Percentiles rank a stretch among this genome's conserved stretches.
phyloP scores from a whole-genome alignment of 2,113 vertebrate species.

The Bubalus kerabau region DNA sequence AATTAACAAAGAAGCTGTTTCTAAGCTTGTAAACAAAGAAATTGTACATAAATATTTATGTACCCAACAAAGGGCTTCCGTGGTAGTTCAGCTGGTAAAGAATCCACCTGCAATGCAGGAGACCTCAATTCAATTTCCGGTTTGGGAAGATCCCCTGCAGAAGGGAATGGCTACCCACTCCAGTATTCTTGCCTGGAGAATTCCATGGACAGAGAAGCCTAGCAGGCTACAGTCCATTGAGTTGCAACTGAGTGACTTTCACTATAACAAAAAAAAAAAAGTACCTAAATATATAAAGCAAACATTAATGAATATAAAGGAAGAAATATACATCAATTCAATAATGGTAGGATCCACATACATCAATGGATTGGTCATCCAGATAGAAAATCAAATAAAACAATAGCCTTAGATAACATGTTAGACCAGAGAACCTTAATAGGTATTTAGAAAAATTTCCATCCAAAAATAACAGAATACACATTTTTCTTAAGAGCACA shows the following conservation, averaged over 20 bases:
- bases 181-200: not conserved
- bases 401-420: not conserved
- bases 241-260: not conserved
- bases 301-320: not conserved
- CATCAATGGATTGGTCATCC: not conserved
- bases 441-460: not conserved
- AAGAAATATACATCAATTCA: not conserved
- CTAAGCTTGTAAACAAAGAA: not conserved
- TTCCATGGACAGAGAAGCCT: not conserved
- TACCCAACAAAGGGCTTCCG: not conserved
- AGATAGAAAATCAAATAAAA: not conserved
- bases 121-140: fast-evolving
- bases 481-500: not conserved
- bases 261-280: not conserved
- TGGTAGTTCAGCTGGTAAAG: not conserved
- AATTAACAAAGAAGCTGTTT: not conserved
- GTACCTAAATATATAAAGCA: not conserved
- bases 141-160: not conserved
- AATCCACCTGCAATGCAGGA: not conserved
- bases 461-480: not conserved
- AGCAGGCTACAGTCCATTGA: not conserved
- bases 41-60: not conserved
- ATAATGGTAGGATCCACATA: not conserved
- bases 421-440: not conserved
- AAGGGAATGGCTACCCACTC: not conserved